Evolutionary conservation across 2,888 invertebrate genomes (phyloP), one percentile per base, ranked within the genome.

Genomic region (Epinotia brunnichana): DNA sequence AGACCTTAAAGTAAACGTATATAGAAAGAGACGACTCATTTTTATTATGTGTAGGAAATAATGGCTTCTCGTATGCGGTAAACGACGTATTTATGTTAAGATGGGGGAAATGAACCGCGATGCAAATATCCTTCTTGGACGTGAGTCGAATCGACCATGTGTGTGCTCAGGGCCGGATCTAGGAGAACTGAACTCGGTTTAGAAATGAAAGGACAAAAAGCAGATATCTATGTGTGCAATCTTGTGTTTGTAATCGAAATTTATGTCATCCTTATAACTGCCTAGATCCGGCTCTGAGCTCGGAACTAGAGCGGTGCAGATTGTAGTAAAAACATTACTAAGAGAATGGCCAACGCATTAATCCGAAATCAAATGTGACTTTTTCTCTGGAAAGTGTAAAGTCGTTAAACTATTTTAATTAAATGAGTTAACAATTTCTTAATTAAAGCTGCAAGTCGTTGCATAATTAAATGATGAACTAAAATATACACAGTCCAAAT

Each of bases 41-140:
- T 39, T 57, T 59, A 64, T 53, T 63, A 54, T 21, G 64, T 59
- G 64, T 64, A 61, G 56, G 61, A 56, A 54, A 48, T 61, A 68
- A 61, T 54, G 66, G 66, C 35, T 67, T 48, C 72, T 62, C 72
- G 48, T 62, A 39, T 62, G 61, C 44, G 24, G 29, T 21, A 67
- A 72, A 72, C 61, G 71, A 67, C 44, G 56, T 72, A 68, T 72
- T 72, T 72, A 72, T 72, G 72, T 67, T 57, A 68, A 72, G 21
- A 66, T 56, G 66, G 67, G 71, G 72, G 72, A 72, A 68, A 68
- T 48, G 72, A 68, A 68, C 67, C 67, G 67, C 56, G 53, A 41
- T 70, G 62, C 67, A 56, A 62, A 70, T 66, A 60, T 59, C 41
- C 51, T 53, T 39, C n/a, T 48, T 48, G 61, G 48, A 72, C 67